Conservation (phyloP, 2,113 vertebrate genomes). For the Etheostoma cragini region DNA sequence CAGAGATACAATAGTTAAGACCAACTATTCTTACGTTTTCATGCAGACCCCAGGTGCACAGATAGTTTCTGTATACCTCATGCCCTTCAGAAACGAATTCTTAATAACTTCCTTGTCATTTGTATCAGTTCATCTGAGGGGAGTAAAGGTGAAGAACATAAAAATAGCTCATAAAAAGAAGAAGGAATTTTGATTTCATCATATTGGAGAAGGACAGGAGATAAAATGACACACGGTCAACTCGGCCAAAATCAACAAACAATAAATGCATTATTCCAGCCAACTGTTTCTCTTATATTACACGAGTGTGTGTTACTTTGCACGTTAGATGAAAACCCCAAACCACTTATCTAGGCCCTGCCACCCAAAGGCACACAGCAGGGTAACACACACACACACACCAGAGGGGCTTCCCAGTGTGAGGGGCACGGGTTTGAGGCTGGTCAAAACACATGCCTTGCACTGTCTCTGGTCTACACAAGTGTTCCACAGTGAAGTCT, state of each 20-base stretch:
- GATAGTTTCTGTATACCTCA: background rate
- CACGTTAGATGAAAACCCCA: background rate
- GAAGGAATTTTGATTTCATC: background rate
- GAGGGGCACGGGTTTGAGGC: slow-evolving; percentile 57
- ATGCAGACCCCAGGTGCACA: background rate
- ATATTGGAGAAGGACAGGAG: background rate
- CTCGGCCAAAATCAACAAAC: background rate
- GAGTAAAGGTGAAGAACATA: background rate
- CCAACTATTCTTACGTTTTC: too few relatives aligned
- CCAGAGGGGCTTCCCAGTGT: slow-evolving; percentile 35
- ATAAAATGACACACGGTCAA: background rate
- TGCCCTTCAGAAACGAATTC: background rate
- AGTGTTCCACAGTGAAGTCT: slow-evolving; percentile 48
- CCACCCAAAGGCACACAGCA: slow-evolving; percentile 18
- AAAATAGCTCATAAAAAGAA: background rate
- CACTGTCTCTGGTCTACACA: slow-evolving; percentile 41
- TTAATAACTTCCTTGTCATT: background rate
- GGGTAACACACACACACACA: slow-evolving; percentile 25
- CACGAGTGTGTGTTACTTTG: background rate
- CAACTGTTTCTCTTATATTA: background rate
- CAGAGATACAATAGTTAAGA: too few relatives aligned
- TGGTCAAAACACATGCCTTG: slow-evolving; percentile 55
- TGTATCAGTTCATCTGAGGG: background rate
- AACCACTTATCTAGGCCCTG: background rate
- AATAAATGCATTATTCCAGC: background rate